Evolutionary conservation across 2,113 vertebrate genomes (phyloP), one percentile per base, ranked within the genome.

Genomic region (Sciurus niger): DNA sequence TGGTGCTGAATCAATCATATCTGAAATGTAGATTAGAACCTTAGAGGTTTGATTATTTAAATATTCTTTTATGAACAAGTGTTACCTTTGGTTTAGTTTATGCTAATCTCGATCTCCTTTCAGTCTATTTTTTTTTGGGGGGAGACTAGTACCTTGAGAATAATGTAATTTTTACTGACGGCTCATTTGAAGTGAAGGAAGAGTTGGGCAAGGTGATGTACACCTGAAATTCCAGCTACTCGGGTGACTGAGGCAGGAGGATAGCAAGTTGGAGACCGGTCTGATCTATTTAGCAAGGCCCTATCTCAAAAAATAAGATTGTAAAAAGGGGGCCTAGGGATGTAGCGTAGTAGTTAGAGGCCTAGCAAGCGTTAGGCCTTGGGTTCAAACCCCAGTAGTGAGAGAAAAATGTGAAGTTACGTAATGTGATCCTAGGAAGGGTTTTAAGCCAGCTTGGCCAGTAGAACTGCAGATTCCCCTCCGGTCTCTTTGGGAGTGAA

Each of bases 41-140:
- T 65, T 68, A 74, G 32, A 74, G 74, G 32, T 28, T 84, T 84
- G 25, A 85, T 96, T 89, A 87, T 87, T 88, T 93, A 83, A 65
- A 51, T 93, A 60, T 40, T 90, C 63, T 95, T 48, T 86, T 84
- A 89, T 88, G 63, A 80, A 30, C 51, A 88, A 30, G 32, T 32
- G 40, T 86, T 60, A 22, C 0, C 1, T 80, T 95, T 70, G 0
- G 10, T 90, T 93, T 91, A 90, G 32, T 6, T 74, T 72, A 14
- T 73, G 25, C 37, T 84, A 78, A 46, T 68, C 34, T 58, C 12
- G 74, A 60, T 65, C 74, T 90, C 80, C 40, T 93, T 93, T 87
- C 65, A 84, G 77, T 72, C 76, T 89, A 2, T 76, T 78, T 80
- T 13, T 7, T 55, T 58, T 4, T 37, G 37, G 37, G 37, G 53